A percentile compares a stretch with the other conserved stretches of the same genome.
These are phyloP conservation scores for Xanthorhoe designata DNA, from an alignment of 2,888 invertebrate genomes.

Conservation along the genomic window DNA sequence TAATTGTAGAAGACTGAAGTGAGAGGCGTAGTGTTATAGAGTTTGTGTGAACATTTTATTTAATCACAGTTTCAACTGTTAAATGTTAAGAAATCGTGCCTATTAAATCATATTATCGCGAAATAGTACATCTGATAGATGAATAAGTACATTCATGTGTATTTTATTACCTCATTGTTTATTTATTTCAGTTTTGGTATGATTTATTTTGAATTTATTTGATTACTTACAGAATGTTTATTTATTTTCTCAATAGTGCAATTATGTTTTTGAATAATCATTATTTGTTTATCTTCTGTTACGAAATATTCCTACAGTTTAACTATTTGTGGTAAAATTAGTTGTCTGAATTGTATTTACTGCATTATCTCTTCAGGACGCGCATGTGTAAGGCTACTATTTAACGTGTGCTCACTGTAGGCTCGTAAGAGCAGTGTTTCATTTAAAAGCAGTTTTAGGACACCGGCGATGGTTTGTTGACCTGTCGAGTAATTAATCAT, in stretches of 20 bases:
- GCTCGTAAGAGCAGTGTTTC: no score
- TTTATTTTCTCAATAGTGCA: constrained; percentile 34
- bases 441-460: no score
- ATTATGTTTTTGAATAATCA: constrained; percentile 30
- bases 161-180: constrained; percentile 39
- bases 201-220: constrained; percentile 36
- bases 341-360: not conserved
- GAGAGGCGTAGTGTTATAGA: constrained; percentile 56
- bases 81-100: constrained; percentile 58
- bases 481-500: not conserved
- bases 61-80: constrained; percentile 58
- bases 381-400: no score
- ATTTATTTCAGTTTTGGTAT: constrained; percentile 37
- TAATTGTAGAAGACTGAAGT: constrained; percentile 74
- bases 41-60: constrained; percentile 53
- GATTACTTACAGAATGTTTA: constrained; percentile 35
- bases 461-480: not conserved
- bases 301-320: constrained; percentile 64
- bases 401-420: no score
- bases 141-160: constrained; percentile 32
- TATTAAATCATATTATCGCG: constrained; percentile 40
- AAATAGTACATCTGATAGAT: constrained; percentile 34
- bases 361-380: constrained; percentile 4
- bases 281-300: constrained; percentile 44
- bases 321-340: constrained; percentile 40